Base-by-base conservation (phyloP, 1,140 invertebrate genomes). In the Orchesella cincta region DNA sequence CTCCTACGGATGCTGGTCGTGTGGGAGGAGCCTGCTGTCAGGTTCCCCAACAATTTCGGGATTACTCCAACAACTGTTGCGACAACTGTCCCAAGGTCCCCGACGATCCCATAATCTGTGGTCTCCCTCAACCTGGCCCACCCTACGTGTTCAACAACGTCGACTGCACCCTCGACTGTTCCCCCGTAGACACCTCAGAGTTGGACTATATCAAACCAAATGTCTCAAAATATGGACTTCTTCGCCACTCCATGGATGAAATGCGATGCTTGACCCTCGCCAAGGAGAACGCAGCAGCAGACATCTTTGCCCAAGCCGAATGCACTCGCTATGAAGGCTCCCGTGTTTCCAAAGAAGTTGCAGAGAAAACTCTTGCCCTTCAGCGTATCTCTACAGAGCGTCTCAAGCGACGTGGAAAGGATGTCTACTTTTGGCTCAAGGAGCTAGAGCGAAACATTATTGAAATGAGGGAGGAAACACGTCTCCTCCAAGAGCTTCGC, bases 191-290 rank as follows among this genome's bases (percentile, higher is more conserved):
- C 31, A 73, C 67, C 29, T 79, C 78, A 1, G 81, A 80, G 34
- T 52, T 82, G 46, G 80, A 82, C 26, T 79, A 79, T 71, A 82
- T 82, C 71, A 79, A 78, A 54, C 81, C 81, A 20, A 82, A 82
- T 35, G 81, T 82, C 0, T 76, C 79, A 12, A 82, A 82, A 33
- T 82, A 74, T 74, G 77, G 79, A 29, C 74, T 82, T 14, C 75
- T 82, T 39, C 77, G 81, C 51, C 81, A 82, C 52, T 77, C 79
- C 14, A 79, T 82, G 79, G 81, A 82, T 73, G 81, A 82, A 64
- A 82, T 82, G 81, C 52, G 81, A 14, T 82, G 81, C 36, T 36
- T 82, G n/a, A 82, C 81, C 16, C 14, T 82, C 14, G 79, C 81
- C 5, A 82, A 80, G 54, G 81, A 82, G 52, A 82, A 80, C 57